Evolutionary conservation across 64 coral and sea anemone genomes (phyloP).

Genomic region (Porites lutea): DNA sequence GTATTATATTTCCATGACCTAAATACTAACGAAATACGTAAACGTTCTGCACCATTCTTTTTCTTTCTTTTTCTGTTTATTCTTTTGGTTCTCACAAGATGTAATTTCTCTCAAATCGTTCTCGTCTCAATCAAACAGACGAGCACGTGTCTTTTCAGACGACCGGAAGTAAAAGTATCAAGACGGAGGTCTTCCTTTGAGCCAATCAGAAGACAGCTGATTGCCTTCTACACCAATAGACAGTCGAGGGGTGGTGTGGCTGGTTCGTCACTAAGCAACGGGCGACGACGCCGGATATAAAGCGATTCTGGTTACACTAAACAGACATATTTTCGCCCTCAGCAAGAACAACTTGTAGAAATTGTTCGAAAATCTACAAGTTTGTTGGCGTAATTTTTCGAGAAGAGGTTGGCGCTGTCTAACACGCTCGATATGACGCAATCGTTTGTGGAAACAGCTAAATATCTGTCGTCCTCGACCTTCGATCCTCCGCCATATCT

Average conservation of each 20-base stretch:
- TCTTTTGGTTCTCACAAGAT: neutral
- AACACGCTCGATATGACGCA: constrained; percentile 59
- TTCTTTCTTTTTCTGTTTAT: too few relatives aligned
- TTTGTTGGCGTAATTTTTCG: neutral
- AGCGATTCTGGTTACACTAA: constrained; percentile 73
- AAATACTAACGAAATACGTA: neutral
- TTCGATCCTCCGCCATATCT: constrained; percentile 95
- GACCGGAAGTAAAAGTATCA: constrained; percentile 60
- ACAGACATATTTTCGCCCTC: constrained; percentile 84
- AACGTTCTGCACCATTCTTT: neutral
- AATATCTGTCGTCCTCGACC: constrained; percentile 78
- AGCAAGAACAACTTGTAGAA: neutral
- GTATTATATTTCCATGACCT: too few relatives aligned
- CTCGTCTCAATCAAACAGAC: constrained; percentile 23
- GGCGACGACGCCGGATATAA: constrained; percentile 92
- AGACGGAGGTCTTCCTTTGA: neutral
- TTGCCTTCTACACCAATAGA: constrained; percentile 54
- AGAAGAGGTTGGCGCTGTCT: neutral
- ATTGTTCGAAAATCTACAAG: neutral
- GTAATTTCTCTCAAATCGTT: neutral
- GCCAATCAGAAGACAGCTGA: constrained; percentile 57
- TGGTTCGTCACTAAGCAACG: constrained; percentile 58
- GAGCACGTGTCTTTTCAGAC: constrained; percentile 9
- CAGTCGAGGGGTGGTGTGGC: constrained; percentile 22
- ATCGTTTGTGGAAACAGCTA: constrained; percentile 90